Evolutionary conservation across 35 echinoderm and acorn worm species (phyloP).

Genomic region (Acanthaster planci): DNA sequence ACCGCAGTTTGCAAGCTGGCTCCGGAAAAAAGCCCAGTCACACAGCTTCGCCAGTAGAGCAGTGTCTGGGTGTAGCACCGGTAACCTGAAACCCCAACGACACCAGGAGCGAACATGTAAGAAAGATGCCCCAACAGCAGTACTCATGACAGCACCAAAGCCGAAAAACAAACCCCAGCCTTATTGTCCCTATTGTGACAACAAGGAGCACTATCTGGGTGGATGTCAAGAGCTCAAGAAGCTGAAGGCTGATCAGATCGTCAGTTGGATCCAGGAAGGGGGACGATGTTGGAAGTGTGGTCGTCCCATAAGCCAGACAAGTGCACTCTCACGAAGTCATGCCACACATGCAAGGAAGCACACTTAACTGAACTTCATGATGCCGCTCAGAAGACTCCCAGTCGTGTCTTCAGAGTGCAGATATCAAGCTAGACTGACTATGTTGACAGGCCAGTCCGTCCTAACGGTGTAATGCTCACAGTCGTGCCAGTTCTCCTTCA

Average conservation of each 20-base stretch:
- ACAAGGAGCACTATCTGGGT: too few species aligned
- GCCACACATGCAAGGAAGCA: too few species aligned
- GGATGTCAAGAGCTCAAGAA: slow-evolving; percentile 26
- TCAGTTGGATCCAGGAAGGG: too few species aligned
- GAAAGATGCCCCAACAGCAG: background rate
- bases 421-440: background rate
- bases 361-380: slow-evolving; percentile 35
- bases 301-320: background rate
- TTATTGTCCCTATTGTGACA: slow-evolving; percentile 48
- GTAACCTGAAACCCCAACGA: background rate
- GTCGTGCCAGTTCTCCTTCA: too few species aligned
- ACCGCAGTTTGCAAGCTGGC: slow-evolving; percentile 1
- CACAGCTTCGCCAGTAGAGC: slow-evolving; percentile 33
- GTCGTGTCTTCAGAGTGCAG: background rate
- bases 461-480: background rate
- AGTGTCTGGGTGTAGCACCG: background rate
- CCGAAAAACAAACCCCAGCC: slow-evolving; percentile 17
- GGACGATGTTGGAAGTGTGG: too few species aligned
- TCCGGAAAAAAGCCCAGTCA: slow-evolving; percentile 24
- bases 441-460: too few species aligned
- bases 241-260: background rate
- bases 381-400: background rate
- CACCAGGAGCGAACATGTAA: background rate
- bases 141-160: background rate
- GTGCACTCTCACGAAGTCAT: slow-evolving; percentile 13